Evolutionary conservation across 2,797 vertebrate genomes (phyloP).

Genomic region (Rhabdophis nuchalis): DNA sequence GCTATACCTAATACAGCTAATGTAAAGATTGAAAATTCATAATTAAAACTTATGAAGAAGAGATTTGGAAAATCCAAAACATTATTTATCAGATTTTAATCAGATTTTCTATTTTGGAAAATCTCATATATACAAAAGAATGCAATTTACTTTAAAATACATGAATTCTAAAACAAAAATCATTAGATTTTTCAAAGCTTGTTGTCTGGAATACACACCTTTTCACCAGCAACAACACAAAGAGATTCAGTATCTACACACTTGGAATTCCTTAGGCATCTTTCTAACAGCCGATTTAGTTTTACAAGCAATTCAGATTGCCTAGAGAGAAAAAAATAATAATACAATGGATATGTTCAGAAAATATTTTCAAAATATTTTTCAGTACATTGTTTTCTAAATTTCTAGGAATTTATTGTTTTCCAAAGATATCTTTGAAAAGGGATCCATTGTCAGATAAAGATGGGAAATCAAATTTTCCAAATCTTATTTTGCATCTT

Average conservation of each 20-base stretch:
- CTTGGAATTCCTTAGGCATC: slow-evolving; percentile 91
- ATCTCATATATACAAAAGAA: not conserved
- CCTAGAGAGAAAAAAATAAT: slow-evolving; percentile 68
- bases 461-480: not conserved
- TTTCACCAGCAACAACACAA: slow-evolving; percentile 93
- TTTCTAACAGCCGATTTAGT: slow-evolving; percentile 90
- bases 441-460: not conserved
- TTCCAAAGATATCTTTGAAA: not conserved
- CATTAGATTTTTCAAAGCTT: not conserved
- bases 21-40: not conserved
- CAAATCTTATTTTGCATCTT: not conserved
- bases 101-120: not conserved
- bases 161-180: not conserved
- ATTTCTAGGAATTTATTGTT: not conserved
- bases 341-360: not conserved
- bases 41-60: not conserved
- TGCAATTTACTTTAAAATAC: not conserved
- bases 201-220: slow-evolving; percentile 73
- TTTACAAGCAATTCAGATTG: slow-evolving; percentile 90
- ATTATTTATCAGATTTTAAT: not conserved
- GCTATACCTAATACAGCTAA: not conserved
- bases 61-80: not conserved
- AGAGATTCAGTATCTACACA: slow-evolving; percentile 96
- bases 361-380: not conserved
- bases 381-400: not conserved